These are phyloP conservation scores for Acronicta aceris DNA, from an alignment of 2,888 invertebrate species.

Conservation along the genomic window DNA sequence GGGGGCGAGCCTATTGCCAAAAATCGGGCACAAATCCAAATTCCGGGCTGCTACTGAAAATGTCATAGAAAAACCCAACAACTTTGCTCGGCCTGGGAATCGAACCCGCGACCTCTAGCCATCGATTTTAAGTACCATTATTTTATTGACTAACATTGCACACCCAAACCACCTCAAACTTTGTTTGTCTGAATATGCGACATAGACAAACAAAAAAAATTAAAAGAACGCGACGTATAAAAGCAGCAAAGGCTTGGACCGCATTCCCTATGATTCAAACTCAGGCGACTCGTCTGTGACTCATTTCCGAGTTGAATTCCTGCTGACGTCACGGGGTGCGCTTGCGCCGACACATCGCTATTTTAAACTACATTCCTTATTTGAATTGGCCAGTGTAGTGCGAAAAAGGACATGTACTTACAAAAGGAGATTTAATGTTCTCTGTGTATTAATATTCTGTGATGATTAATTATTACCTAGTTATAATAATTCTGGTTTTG, in stretches of 20 bases:
- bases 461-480: conserved; percentile 5
- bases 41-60: too few species aligned
- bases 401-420: conserved; percentile 26
- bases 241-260: conserved; percentile 36
- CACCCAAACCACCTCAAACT: too few species aligned
- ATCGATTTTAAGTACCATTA: too few species aligned
- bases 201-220: conserved; percentile 14
- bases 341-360: conserved; percentile 68
- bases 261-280: conserved; percentile 66
- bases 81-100: too few species aligned
- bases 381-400: conserved; percentile 55
- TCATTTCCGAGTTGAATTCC: conserved; percentile 82
- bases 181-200: too few species aligned
- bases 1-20: too few species aligned
- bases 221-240: conserved; percentile 32
- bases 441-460: conserved; percentile 10
- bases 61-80: too few species aligned
- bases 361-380: conserved; percentile 76
- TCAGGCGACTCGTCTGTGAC: conserved; percentile 61
- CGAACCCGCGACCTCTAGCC: too few species aligned
- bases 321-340: conserved; percentile 80
- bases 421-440: conserved; percentile 19
- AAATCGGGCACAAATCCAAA: too few species aligned
- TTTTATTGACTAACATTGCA: too few species aligned
- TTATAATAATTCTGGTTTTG: conserved; percentile 1